phyloP scores from a whole-genome alignment of 2,113 vertebrate genomes.

The Sapayoa aenigma region DNA sequence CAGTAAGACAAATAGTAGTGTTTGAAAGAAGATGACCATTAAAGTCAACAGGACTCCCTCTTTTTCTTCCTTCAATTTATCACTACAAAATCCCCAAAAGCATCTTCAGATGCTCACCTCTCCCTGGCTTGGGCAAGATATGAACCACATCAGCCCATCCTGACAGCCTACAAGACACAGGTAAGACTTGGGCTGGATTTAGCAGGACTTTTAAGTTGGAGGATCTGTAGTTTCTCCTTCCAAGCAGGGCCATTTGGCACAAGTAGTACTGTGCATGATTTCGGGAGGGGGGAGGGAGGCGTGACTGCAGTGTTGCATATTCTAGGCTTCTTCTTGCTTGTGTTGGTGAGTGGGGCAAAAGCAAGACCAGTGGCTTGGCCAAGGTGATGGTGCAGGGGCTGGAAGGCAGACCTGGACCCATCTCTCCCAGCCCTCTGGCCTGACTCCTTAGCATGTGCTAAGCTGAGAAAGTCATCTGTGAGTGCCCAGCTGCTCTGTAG shows the following conservation, averaged over 20 bases:
- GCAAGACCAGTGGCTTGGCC: background rate
- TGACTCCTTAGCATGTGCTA: background rate
- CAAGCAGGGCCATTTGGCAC: background rate
- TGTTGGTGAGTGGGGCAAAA: background rate
- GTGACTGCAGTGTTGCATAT: background rate
- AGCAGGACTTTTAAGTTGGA: background rate
- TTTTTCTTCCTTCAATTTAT: background rate
- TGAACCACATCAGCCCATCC: background rate
- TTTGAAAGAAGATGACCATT: background rate
- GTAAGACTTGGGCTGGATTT: background rate
- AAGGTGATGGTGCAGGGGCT: background rate
- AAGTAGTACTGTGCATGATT: background rate
- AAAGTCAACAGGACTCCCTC: background rate
- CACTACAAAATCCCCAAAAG: background rate
- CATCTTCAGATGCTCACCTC: background rate
- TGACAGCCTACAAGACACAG: background rate
- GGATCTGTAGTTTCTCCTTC: background rate
- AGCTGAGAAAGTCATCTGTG: background rate
- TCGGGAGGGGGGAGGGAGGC: background rate
- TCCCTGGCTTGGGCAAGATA: background rate
- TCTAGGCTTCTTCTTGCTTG: background rate
- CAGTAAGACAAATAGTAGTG: background rate
- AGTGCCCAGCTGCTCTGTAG: background rate
- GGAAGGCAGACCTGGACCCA: background rate
- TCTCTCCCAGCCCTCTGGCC: background rate